Evolutionary conservation across 64 coral and sea anemone genomes (phyloP), one percentile per base, ranked within the genome.

Genomic region (Actinia equina): DNA sequence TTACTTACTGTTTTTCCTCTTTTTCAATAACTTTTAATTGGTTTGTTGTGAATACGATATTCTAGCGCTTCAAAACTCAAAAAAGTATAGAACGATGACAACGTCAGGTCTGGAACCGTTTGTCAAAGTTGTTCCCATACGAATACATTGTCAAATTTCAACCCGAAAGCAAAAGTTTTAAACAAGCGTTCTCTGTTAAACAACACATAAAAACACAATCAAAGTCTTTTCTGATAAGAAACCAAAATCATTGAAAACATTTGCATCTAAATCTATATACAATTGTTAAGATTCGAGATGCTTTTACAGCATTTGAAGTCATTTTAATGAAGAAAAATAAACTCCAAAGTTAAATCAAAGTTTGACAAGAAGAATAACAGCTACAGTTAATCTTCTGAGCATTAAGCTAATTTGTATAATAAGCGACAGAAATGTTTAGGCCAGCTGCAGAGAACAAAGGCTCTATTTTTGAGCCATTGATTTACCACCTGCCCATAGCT

Each of bases 371-470:
- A 63, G 79, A 86, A 85, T 62, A 86, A 90, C 78, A 90, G 79
- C 57, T 61, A 43, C 22, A 80, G 70, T 23, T 79, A 84, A 89
- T 93, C 59, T 82, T 87, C n/a, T 27, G 78, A 81, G 86, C 69
- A 77, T 97, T 55, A 91, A 78, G 80, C 63, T 90, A 93, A 97
- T 97, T 97, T 97, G 89, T 89, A 78, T 93, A 82, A 87, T 87
- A 91, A 93, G 91, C 88, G 89, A 81, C 88, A 74, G 86, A 82
- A 86, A 85, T 71, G 43, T 85, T 78, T 87, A 42, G 27, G 91
- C 85, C 94, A 97, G 94, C 94, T 97, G 94, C 88, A 69, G 42
- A 25, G 45, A 97, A 97, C 94, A 97, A 97, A 83, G 54, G 91
- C 52, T 78, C 77, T 97, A 97, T 97, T 97, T 93, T 93, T 85